A percentile compares a stretch with the other conserved stretches of the same genome.
phyloP scores from a whole-genome alignment of 2,888 invertebrate genomes.

The Zygothrica quintamaculata region DNA sequence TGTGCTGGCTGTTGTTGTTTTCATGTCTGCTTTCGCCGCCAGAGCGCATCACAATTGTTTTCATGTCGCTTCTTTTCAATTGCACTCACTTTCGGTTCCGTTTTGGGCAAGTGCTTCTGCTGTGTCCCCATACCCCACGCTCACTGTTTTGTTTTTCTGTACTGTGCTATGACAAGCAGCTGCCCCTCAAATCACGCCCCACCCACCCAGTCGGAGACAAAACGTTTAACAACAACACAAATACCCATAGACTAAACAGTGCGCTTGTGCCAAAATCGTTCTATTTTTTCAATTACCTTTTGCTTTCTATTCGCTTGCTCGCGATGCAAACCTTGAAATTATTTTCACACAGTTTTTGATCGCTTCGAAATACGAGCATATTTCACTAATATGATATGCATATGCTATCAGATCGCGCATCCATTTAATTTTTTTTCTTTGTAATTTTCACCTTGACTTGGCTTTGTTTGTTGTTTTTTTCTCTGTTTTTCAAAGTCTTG shows the following conservation, averaged over 20 bases:
- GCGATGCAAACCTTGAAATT: conserved; percentile 79
- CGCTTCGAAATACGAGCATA: conserved; percentile 71
- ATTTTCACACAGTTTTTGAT: conserved; percentile 78
- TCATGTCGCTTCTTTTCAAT: conserved; percentile 54
- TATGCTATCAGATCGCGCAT: conserved; percentile 71
- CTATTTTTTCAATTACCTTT: conserved; percentile 78
- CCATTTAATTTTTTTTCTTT: conserved; percentile 64
- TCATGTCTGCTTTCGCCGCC: conserved; percentile 57
- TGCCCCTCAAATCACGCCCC: conserved; percentile 76
- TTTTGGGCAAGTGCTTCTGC: conserved; percentile 50
- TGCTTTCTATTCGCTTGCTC: conserved; percentile 78
- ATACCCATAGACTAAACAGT: conserved; percentile 60
- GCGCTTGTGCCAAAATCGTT: conserved; percentile 80
- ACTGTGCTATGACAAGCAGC: conserved; percentile 47
- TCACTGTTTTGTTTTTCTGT: conserved; percentile 62
- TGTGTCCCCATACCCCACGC: conserved; percentile 25
- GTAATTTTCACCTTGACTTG: conserved; percentile 77
- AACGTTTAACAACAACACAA: conserved; percentile 46
- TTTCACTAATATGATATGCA: conserved; percentile 76
- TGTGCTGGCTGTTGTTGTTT: conserved; percentile 35
- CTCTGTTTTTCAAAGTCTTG: conserved; percentile 67
- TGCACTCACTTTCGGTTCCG: conserved; percentile 69
- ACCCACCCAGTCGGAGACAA: conserved; percentile 68
- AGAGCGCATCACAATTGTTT: conserved; percentile 67
- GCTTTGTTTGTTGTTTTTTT: conserved; percentile 64